Evolutionary conservation across 2,797 vertebrate genomes (phyloP), one percentile per base, ranked within the genome.

Genomic region (Telmatherina bonti): DNA sequence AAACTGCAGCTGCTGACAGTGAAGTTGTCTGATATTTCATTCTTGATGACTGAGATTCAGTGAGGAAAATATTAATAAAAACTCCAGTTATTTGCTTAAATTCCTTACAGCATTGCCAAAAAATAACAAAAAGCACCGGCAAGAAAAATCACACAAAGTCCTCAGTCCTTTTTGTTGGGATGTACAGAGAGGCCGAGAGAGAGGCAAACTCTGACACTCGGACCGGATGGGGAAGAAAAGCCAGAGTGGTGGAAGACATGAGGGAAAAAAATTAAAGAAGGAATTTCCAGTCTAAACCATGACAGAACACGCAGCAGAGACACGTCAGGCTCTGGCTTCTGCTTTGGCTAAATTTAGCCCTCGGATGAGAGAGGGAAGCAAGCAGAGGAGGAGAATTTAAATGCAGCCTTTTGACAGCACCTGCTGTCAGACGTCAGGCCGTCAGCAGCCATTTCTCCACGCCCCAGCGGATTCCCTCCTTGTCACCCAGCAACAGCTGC

Each of bases 371-470:
- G 79, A 85, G 70, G 65, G 77, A 79, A 83, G 79, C 78, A 69
- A 75, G 77, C 55, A 24, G 65, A 70, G 1, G 67, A 74, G 80
- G 77, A 72, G 80, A 89, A 86, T 93, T 91, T 89, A 91, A 91
- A 91, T 70, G 79, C 57, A 79, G 89, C 88, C 75, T 81, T 88
- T 53, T 85, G 38, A 72, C 73, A 88, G 85, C 94, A 94, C 93
- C 94, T 95, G 94, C 86, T 91, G 74, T 78, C 82, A 89, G 58
- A 71, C 67, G 35, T 93, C 92, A 89, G 85, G 60, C 78, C 33
- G 45, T 78, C 72, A 47, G 53, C 64, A 68, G 59, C 58, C 61
- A 52, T 55, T 52, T 81, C 51, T 81, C 82, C 73, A 67, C 81
- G 79, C 83, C 57, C 84, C 55, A 57, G 36, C 75, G 86, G 72